Base-by-base conservation (phyloP, 2,888 invertebrate species). In the Eupithecia pulchellata region DNA sequence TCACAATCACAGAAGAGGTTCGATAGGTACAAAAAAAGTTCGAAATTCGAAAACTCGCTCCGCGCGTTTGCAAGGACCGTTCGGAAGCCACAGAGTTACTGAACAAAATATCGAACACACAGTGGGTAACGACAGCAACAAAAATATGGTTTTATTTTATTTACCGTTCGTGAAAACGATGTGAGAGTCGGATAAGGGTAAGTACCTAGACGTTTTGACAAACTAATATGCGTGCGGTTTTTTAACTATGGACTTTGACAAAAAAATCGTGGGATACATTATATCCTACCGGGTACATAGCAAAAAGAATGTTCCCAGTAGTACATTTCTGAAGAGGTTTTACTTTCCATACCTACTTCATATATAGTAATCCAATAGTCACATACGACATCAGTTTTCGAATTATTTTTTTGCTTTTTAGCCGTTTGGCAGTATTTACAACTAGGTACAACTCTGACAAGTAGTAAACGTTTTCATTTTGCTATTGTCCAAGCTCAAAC, bases 21-120 rank as follows among this genome's bases (percentile, higher is more conserved):
- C 20, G 25, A 20, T 5, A 20, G 3, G 5, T 1, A 25, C 1
- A 34, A 61, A 58, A 29, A 61, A 61, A 61, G 52, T 63, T 69
- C 60, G 3, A 57, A 65, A 52, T 69, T 58, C 25, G 29, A 68
- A 70, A 63, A 67, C 64, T 73, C 67, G 63, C 68, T 68, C 60
- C 65, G 62, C 74, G 69, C 69, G 76, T 77, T 65, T 52, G 71
- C 71, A 57, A 74, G 66, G 47, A 60, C 61, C 67, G 39, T 14
- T 67, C 73, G 72, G 68, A 74, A 62, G 79, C 74, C 75, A 67
- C 64, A 75, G 60, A 60, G 71, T 63, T 61, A 81, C 81, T 81
- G 77, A 76, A 75, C 66, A 25, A 32, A 77, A 72, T 80, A 78
- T 77, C 76, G 78, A 80, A 78, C 77, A 74, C 68, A 79, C 78